These are phyloP conservation scores for Origma solitaria DNA, from an alignment of 2,113 vertebrate genomes.

Conservation along the genomic window DNA sequence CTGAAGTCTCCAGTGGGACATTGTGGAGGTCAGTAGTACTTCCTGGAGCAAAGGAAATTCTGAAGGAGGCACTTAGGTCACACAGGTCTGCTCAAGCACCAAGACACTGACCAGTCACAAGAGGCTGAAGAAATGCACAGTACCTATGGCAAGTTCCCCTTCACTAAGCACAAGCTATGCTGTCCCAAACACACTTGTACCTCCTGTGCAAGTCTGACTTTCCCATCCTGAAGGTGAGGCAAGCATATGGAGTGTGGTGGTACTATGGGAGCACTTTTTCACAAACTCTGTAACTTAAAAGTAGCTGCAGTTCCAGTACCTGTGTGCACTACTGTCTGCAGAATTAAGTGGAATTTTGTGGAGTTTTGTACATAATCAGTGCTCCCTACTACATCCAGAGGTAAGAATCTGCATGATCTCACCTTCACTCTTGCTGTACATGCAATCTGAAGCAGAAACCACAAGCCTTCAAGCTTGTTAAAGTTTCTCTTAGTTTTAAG, in stretches of 20 bases:
- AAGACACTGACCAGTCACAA: neutral
- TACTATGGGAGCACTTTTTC: neutral
- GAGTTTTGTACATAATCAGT: neutral
- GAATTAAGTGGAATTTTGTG: neutral
- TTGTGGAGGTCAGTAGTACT: accelerated
- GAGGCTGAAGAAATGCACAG: neutral
- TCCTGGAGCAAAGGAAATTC: neutral
- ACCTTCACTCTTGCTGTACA: accelerated
- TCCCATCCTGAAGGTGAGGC: neutral
- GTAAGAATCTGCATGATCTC: neutral
- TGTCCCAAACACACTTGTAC: neutral
- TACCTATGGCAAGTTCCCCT: neutral
- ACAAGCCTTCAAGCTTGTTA: neutral
- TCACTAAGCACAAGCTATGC: neutral
- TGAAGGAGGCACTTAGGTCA: too few relatives aligned
- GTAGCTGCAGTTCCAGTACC: neutral
- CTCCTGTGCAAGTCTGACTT: neutral
- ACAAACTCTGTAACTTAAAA: neutral
- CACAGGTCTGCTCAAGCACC: neutral
- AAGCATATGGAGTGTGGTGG: accelerated
- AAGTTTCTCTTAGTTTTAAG: neutral
- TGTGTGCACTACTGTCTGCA: too few relatives aligned
- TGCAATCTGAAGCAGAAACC: neutral
- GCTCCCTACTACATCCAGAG: neutral
- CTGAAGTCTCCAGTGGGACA: neutral